A percentile compares a stretch with the other conserved stretches of the same genome.
Conservation (phyloP, 2,888 invertebrate genomes). For the Tuta absoluta region DNA sequence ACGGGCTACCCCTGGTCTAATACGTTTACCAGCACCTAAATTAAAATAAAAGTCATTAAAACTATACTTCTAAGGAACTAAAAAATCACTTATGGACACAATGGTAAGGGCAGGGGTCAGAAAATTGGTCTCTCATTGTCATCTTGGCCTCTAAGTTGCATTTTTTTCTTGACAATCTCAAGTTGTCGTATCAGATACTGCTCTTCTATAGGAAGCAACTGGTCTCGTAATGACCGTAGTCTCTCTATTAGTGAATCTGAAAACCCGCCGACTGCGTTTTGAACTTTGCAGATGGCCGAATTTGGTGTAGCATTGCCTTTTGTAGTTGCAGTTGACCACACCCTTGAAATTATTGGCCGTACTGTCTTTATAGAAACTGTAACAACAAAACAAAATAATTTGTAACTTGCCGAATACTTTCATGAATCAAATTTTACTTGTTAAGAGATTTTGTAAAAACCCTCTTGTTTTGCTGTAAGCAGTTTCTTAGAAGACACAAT, state of each 20-base stretch:
- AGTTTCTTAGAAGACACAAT: conserved; percentile 50
- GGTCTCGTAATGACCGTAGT: conserved; percentile 49
- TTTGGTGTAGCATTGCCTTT: conserved; percentile 50
- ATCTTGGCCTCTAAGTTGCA: conserved; percentile 27
- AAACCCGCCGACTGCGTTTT: conserved; percentile 43
- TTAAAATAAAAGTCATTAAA: conserved; percentile 34
- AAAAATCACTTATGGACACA: not conserved
- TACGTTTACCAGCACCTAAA: conserved; percentile 53
- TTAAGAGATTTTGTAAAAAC: not conserved
- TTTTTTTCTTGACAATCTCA: conserved; percentile 50
- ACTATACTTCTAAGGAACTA: not conserved
- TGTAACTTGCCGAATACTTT: not conserved
- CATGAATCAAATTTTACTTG: not conserved
- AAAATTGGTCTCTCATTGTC: conserved; percentile 1
- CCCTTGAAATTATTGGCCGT: conserved; percentile 53
- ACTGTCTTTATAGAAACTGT: conserved; percentile 67
- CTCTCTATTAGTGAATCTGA: conserved; percentile 43
- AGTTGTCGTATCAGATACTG: conserved; percentile 60
- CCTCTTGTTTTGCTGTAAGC: conserved; percentile 31
- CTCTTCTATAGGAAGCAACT: conserved; percentile 53
- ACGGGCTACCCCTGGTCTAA: conserved; percentile 44
- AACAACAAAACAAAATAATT: conserved; percentile 59
- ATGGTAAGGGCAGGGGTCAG: not conserved
- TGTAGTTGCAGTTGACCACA: conserved; percentile 55
- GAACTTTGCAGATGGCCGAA: conserved; percentile 50